These are phyloP conservation scores for Atta cephalotes DNA, from an alignment of 1,140 invertebrate genomes.

Conservation along the genomic window DNA sequence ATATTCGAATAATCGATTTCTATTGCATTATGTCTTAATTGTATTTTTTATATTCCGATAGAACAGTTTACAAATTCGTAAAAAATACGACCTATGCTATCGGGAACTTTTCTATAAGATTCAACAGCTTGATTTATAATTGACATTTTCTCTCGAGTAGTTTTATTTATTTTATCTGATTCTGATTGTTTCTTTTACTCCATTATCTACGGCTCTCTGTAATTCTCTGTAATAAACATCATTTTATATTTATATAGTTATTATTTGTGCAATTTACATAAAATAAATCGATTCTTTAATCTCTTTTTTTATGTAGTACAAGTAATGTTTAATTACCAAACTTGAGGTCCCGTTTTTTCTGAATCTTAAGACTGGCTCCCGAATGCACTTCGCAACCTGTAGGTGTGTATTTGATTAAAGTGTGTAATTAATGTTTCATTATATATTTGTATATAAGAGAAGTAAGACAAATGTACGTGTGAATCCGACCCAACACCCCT, in stretches of 20 bases:
- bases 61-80: conserved; percentile 64
- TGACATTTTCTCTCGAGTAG: background rate
- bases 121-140: conserved; percentile 47
- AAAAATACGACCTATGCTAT: conserved; percentile 67
- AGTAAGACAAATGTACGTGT: conserved; percentile 80
- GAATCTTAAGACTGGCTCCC: conserved; percentile 63
- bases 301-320: conserved; percentile 1
- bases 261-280: background rate
- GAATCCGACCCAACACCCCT: conserved; percentile 79
- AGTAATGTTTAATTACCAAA: conserved; percentile 21
- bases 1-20: conserved; percentile 19
- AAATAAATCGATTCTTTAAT: background rate
- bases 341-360: conserved; percentile 14
- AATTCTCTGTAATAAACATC: conserved; percentile 27
- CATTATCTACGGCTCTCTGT: background rate
- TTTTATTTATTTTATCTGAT: background rate
- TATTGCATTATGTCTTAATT: conserved; percentile 66
- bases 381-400: conserved; percentile 69
- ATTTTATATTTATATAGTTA: conserved; percentile 7
- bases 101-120: conserved; percentile 64
- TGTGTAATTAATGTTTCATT: conserved; percentile 70
- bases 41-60: conserved; percentile 64
- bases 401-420: conserved; percentile 56
- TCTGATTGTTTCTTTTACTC: conserved; percentile 19
- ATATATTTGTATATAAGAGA: conserved; percentile 44